Base-by-base conservation (phyloP, 2,797 vertebrate genomes). In the Rhinatrema bivittatum region DNA sequence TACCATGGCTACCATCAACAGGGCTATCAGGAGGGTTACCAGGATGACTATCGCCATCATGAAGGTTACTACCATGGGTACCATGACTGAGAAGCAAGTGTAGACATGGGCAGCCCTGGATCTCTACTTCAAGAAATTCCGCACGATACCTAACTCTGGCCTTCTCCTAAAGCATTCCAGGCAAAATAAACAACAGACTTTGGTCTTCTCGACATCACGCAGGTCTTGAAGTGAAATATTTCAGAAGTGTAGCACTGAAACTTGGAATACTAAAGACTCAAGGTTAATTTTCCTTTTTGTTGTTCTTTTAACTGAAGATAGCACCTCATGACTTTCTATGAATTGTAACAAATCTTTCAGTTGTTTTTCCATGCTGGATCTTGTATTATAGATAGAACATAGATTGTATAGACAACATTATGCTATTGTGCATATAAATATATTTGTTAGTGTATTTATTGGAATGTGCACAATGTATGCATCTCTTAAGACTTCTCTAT, bases 21-120 rank as follows among this genome's bases (percentile, higher is more conserved):
- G 33, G 92, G 93, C 16, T 97, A 97, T 39, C 91, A 94, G 27
- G 90, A 93, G n/a, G 90, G 91, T 16, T 95, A 98, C 57, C 90
- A 94, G 58, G 89, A 94, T 13, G 85, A 92, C 43, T 92, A 99
- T 32, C 76, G 68, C 50, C 84, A 85, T 62, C 84, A 81, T 10
- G 74, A 79, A 36, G 74, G 76, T 54, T 83, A 86, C 60, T 89
- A 93, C 42, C 90, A 93, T 46, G 92, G 93, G 57, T 96, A 97
- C 17, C 88, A 91, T 7, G 96, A 98, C 62, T 94, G 84, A 86
- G 42, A 37, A 53, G 34, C 56, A 43, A 20, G 44, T 42, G 49
- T 48, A 47, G 43, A 30, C 17, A 50, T 59, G 23, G n/a, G 24
- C 16, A 15, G n/a, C n/a, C n/a, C n/a, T n/a, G n/a, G n/a, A n/a